These are phyloP conservation scores for Brachionus koreanus DNA, from an alignment of 1,140 invertebrate species.

Conservation along the genomic window DNA sequence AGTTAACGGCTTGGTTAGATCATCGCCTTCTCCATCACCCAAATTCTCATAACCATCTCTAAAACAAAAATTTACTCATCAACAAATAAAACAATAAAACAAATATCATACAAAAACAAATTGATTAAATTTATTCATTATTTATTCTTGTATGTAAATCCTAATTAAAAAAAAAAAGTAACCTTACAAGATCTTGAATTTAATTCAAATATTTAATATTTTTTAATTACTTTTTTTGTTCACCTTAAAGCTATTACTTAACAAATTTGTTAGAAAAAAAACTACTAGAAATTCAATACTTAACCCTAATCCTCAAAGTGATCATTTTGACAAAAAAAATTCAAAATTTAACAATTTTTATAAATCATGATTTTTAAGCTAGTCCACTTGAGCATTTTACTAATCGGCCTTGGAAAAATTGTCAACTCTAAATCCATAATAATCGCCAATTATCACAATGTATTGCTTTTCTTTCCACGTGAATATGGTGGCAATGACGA, in stretches of 20 bases:
- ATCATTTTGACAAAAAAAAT: background rate
- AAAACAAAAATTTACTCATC: constrained; percentile 45
- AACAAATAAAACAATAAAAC: background rate
- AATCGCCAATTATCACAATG: constrained; percentile 43
- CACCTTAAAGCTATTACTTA: background rate
- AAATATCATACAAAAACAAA: background rate
- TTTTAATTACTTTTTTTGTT: constrained; percentile 1
- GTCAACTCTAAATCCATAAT: background rate
- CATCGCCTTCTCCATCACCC: constrained; percentile 55
- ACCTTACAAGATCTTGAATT: background rate
- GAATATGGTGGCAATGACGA: constrained; percentile 43
- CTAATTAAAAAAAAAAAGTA: background rate
- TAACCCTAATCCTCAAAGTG: background rate
- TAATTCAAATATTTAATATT: constrained; percentile 1
- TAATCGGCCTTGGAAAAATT: background rate
- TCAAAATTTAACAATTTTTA: background rate
- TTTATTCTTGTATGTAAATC: background rate
- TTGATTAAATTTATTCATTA: constrained; percentile 16
- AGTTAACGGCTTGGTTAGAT: constrained; percentile 52
- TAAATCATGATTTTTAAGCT: background rate
- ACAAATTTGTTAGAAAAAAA: background rate
- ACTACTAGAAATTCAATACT: background rate
- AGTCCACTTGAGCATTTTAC: background rate
- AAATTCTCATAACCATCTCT: constrained; percentile 58
- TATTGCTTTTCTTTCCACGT: constrained; percentile 14